Evolutionary conservation across 2,113 vertebrate species (phyloP).

Genomic region (Oceanodroma tethys): DNA sequence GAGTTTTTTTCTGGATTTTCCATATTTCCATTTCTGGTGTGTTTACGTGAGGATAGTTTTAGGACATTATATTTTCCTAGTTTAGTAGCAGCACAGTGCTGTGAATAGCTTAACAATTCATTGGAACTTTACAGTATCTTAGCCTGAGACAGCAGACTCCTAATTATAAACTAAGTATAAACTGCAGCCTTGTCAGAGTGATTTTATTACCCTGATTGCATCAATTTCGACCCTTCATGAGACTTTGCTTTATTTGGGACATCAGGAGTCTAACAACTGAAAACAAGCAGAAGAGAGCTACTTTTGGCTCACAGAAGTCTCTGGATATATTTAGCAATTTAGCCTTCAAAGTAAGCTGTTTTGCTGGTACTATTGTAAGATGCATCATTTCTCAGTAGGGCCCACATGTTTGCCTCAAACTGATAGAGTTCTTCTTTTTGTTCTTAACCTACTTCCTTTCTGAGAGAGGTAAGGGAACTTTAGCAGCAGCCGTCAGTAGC

Average conservation of each 20-base stretch:
- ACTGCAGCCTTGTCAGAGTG: not conserved
- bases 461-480: constrained; percentile 36
- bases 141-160: constrained; percentile 22
- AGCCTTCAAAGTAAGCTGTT: constrained; percentile 35
- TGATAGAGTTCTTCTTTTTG: constrained; percentile 56
- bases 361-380: constrained; percentile 6
- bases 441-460: constrained; percentile 69
- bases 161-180: constrained; percentile 45
- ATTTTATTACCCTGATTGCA: constrained; percentile 18
- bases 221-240: not conserved
- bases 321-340: constrained; percentile 4
- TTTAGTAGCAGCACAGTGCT: constrained; percentile 8
- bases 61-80: not conserved
- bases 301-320: not conserved
- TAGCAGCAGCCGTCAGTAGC: constrained; percentile 39
- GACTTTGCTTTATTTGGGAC: not conserved
- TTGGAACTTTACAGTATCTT: constrained; percentile 6
- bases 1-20: not conserved
- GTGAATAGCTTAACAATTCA: constrained; percentile 28
- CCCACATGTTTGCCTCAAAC: constrained; percentile 51
- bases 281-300: constrained; percentile 40
- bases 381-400: constrained; percentile 45
- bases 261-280: constrained; percentile 24
- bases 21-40: not conserved
- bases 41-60: constrained; percentile 30